These are phyloP conservation scores for Conus canariensis DNA, from an alignment of 2,888 invertebrate genomes.

Conservation along the genomic window DNA sequence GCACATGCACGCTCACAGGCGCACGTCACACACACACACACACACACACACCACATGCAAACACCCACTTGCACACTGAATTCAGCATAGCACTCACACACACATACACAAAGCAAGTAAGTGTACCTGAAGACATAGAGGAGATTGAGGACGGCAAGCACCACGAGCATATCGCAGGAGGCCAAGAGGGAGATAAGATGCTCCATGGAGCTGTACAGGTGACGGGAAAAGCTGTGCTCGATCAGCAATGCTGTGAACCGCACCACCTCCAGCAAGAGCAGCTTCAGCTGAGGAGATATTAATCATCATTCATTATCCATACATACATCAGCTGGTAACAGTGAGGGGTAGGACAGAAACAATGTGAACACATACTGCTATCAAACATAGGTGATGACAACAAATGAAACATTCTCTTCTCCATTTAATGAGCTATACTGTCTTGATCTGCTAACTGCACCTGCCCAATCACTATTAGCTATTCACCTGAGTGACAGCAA, in stretches of 20 bases:
- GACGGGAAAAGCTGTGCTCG: slow-evolving; percentile 92
- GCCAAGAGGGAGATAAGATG: slow-evolving; percentile 88
- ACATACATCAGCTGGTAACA: background rate
- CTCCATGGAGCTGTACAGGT: slow-evolving; percentile 92
- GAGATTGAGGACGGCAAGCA: slow-evolving; percentile 90
- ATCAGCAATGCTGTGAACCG: slow-evolving; percentile 91
- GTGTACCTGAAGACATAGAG: slow-evolving; percentile 87
- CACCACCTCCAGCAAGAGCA: slow-evolving; percentile 86
- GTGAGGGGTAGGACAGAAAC: too few relatives aligned
- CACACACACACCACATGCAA: background rate
- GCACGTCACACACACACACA: too few relatives aligned
- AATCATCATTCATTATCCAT: background rate
- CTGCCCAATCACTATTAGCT: too few relatives aligned
- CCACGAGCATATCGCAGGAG: slow-evolving; percentile 90
- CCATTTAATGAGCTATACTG: too few relatives aligned
- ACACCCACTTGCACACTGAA: too few relatives aligned
- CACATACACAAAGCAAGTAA: background rate
- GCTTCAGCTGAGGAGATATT: slow-evolving; percentile 84
- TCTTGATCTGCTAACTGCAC: too few relatives aligned
- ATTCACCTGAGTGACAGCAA: too few relatives aligned
- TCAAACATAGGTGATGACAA: too few relatives aligned
- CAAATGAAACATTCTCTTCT: too few relatives aligned
- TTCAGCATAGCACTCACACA: background rate
- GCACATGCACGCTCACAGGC: too few relatives aligned
- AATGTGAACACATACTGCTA: too few relatives aligned